Evolutionary conservation across 2,797 vertebrate genomes (phyloP).

Genomic region (Trichosurus vulpecula): DNA sequence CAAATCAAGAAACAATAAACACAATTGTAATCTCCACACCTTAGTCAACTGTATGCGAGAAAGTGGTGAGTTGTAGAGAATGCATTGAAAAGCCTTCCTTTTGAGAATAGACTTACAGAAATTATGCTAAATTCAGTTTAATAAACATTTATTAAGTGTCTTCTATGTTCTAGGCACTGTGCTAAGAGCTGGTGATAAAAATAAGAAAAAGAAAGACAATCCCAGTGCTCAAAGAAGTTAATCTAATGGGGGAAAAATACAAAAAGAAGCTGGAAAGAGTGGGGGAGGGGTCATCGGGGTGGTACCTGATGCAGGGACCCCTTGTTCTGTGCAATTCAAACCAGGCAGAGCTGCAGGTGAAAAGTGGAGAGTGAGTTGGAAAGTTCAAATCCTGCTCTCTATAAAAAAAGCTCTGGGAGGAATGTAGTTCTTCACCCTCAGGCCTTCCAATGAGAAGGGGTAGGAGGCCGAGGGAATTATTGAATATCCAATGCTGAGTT

Average conservation of each 20-base stretch:
- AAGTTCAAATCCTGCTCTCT: neutral
- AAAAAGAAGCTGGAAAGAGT: neutral
- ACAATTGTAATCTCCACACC: neutral
- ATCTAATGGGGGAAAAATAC: neutral
- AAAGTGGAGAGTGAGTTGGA: neutral
- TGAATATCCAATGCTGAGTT: neutral
- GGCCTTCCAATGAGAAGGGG: neutral
- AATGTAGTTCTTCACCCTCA: neutral
- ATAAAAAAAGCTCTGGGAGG: neutral
- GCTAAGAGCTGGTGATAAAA: neutral
- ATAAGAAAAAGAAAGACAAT: neutral
- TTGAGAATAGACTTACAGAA: neutral
- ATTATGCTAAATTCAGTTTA: neutral
- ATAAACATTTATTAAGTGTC: neutral
- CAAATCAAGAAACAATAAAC: neutral
- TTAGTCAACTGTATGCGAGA: neutral
- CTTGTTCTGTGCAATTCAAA: neutral
- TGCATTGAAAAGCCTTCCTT: neutral
- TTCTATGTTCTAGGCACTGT: neutral
- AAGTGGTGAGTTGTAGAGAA: neutral
- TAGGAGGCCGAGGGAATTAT: neutral
- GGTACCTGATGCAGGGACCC: neutral
- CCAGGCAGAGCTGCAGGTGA: neutral
- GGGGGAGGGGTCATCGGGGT: neutral
- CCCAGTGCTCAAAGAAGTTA: neutral